These are phyloP conservation scores for Zosterops hypoxanthus DNA, from an alignment of 2,113 vertebrate species.

Conservation along the genomic window DNA sequence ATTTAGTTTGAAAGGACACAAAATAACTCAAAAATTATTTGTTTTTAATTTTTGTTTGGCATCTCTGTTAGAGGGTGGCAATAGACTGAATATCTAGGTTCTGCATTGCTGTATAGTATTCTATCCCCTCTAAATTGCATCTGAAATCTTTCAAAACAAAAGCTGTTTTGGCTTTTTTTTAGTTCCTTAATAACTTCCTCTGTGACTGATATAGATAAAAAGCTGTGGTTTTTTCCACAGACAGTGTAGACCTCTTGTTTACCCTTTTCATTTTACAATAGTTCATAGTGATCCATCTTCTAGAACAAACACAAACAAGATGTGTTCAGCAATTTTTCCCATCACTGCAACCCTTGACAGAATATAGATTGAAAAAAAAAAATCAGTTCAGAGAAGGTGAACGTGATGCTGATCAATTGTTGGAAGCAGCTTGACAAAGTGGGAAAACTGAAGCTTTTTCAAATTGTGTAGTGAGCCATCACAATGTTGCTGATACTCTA, in stretches of 20 bases:
- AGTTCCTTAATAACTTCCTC: neutral
- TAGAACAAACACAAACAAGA: conserved; percentile 3
- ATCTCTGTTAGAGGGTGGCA: neutral
- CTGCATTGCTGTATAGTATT: neutral
- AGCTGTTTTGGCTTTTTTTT: neutral
- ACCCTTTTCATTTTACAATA: neutral
- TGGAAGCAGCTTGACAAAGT: neutral
- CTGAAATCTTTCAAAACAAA: neutral
- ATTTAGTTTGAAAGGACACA: neutral
- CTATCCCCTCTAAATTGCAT: neutral
- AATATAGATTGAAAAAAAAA: conserved; percentile 5
- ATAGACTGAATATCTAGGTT: neutral
- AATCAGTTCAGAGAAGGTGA: neutral
- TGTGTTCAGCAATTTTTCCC: conserved; percentile 10
- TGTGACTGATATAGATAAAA: neutral
- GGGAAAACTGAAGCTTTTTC: neutral
- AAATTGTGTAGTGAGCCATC: neutral
- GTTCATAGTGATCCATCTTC: neutral
- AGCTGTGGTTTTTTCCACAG: fast-evolving
- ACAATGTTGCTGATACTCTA: neutral
- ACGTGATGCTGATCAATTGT: neutral
- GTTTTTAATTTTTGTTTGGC: neutral
- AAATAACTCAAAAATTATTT: neutral
- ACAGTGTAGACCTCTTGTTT: neutral
- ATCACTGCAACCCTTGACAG: neutral